Conservation (phyloP, 2,888 invertebrate genomes). For the Terebella lapidaria region DNA sequence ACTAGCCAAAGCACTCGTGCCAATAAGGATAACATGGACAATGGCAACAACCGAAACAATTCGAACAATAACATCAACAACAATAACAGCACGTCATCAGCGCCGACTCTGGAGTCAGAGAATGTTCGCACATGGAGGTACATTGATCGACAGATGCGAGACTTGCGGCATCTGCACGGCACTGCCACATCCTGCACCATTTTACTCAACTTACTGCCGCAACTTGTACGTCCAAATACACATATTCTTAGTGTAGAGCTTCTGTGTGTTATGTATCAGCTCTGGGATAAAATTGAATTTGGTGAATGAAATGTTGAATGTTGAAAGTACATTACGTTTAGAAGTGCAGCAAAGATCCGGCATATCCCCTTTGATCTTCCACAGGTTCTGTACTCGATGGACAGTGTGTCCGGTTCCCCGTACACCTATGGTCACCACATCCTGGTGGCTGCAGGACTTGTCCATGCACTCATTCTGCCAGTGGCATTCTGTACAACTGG, state of each 20-base stretch:
- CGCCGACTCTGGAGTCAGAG: not conserved
- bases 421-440: not conserved
- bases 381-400: conserved; percentile 1
- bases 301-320: too few relatives aligned
- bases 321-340: too few relatives aligned
- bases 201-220: not conserved
- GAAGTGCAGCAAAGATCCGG: too few relatives aligned
- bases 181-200: not conserved
- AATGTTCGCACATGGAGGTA: not conserved
- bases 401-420: not conserved
- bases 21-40: not conserved
- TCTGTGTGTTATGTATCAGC: not conserved
- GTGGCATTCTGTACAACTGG: not conserved
- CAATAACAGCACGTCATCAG: not conserved
- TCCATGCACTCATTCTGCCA: not conserved
- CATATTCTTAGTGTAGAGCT: too few relatives aligned
- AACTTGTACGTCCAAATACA: not conserved
- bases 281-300: not conserved
- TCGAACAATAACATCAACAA: not conserved
- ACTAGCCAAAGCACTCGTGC: not conserved
- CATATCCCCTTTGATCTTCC: too few relatives aligned
- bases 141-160: not conserved
- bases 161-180: not conserved
- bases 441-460: not conserved
- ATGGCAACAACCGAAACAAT: not conserved